phyloP scores from a whole-genome alignment of 2,888 invertebrate genomes.

The Xylocampa areola region DNA sequence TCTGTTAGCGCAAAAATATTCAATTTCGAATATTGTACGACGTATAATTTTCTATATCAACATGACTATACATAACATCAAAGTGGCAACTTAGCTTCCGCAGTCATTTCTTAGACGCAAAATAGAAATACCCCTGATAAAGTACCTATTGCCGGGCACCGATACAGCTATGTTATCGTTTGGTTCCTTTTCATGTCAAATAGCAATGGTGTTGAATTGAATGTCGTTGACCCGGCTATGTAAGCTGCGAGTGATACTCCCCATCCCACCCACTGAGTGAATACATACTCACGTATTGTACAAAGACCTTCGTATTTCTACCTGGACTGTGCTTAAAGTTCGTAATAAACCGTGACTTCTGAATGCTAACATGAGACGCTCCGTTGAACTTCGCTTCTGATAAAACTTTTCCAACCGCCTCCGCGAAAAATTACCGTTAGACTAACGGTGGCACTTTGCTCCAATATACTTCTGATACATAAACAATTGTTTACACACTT shows the following conservation, averaged over 20 bases:
- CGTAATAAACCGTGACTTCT: conserved; percentile 76
- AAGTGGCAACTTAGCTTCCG: conserved; percentile 33
- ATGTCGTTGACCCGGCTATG: conserved; percentile 81
- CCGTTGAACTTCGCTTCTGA: conserved; percentile 70
- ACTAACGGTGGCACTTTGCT: conserved; percentile 53
- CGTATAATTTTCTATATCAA: conserved; percentile 17
- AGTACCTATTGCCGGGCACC: conserved; percentile 59
- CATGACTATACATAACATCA: conserved; percentile 21
- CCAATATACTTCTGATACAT: conserved; percentile 37
- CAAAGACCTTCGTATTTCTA: conserved; percentile 45
- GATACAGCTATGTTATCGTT: conserved; percentile 66
- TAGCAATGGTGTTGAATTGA: conserved; percentile 74
- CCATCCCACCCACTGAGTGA: conserved; percentile 27
- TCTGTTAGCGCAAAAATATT: conserved; percentile 3
- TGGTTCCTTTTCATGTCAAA: conserved; percentile 81
- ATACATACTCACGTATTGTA: conserved; percentile 23
- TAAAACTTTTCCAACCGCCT: conserved; percentile 70
- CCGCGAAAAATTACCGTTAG: conserved; percentile 62
- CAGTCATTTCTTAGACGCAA: conserved; percentile 39
- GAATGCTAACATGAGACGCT: conserved; percentile 74
- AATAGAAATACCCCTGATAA: conserved; percentile 60
- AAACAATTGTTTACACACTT: conserved; percentile 47
- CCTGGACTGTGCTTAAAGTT: conserved; percentile 71
- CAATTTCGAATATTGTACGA: conserved; percentile 30
- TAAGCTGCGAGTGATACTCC: conserved; percentile 68